A percentile compares a stretch with the other conserved stretches of the same genome.
Conservation (phyloP, 2,113 vertebrate species). For the Oophaga pumilio region DNA sequence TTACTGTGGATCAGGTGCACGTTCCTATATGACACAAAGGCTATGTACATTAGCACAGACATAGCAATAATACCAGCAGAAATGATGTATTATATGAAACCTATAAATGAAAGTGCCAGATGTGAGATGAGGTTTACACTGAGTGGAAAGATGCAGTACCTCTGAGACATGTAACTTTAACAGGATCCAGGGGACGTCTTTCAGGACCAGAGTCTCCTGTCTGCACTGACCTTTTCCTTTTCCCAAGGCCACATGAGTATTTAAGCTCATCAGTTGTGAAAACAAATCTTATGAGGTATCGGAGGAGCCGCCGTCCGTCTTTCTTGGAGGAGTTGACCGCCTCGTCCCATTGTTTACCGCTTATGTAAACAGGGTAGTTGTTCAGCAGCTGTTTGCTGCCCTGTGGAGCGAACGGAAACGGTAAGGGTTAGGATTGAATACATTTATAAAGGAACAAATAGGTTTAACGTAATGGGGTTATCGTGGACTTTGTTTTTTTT, state of each 20-base stretch:
- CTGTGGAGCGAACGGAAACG: constrained; percentile 71
- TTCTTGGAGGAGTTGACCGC: constrained; percentile 99
- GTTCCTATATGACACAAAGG: too few species aligned
- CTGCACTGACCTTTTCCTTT: constrained; percentile 98
- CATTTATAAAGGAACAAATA: background rate
- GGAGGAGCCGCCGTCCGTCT: constrained; percentile 91
- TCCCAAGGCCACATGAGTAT: constrained; percentile 98
- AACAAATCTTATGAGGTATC: constrained; percentile 98
- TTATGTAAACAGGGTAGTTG: constrained; percentile 99
- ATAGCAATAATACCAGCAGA: background rate
- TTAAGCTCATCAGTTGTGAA: constrained; percentile 99
- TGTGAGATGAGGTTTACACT: constrained; percentile 77
- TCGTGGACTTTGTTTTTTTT: too few species aligned
- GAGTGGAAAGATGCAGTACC: constrained; percentile 87
- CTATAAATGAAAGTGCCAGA: constrained; percentile 57
- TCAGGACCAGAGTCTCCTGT: constrained; percentile 94
- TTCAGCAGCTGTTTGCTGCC: constrained; percentile 97
- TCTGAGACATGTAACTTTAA: constrained; percentile 99
- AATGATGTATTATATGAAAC: background rate
- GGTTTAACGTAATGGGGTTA: too few species aligned
- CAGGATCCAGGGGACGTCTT: constrained; percentile 95
- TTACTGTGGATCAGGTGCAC: background rate
- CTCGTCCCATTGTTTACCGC: constrained; percentile 98
- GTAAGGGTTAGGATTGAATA: background rate
- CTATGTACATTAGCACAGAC: background rate